Percentiles rank a stretch among this genome's conserved stretches.
phyloP scores from a whole-genome alignment of 2,888 invertebrate species.

The Ormyrus labotus region DNA sequence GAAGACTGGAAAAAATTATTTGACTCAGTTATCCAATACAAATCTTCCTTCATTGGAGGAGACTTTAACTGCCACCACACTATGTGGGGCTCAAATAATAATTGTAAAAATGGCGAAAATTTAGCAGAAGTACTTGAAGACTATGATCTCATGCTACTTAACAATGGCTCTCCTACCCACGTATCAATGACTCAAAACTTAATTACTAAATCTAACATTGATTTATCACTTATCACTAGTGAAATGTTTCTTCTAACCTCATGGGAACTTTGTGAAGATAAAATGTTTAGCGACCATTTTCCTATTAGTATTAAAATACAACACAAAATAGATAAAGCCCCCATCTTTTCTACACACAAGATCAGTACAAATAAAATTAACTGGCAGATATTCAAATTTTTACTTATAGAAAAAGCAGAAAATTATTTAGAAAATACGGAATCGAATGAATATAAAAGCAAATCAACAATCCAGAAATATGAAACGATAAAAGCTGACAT shows the following conservation, averaged over 20 bases:
- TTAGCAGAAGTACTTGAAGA: not conserved
- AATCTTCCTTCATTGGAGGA: slow-evolving; percentile 7
- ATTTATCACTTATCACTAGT: not conserved
- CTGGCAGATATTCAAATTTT: not conserved
- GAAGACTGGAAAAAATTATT: slow-evolving; percentile 4
- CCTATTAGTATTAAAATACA: not conserved
- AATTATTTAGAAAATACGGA: not conserved
- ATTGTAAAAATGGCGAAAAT: not conserved
- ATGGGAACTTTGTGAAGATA: not conserved
- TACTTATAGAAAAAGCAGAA: not conserved
- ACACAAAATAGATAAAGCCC: not conserved
- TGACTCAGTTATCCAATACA: not conserved
- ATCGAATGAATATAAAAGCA: not conserved
- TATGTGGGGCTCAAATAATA: slow-evolving; percentile 9
- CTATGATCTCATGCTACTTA: not conserved
- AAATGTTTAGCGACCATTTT: not conserved
- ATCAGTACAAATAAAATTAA: not conserved
- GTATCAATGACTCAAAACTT: not conserved
- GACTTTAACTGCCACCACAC: slow-evolving; percentile 26
- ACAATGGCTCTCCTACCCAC: slow-evolving; percentile 24
- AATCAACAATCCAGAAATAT: not conserved
- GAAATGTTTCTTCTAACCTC: not conserved
- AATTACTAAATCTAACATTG: not conserved
- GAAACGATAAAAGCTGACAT: not conserved
- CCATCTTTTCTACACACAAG: not conserved